These are phyloP conservation scores for Ophion obscuratus DNA, from an alignment of 2,888 invertebrate genomes.

Conservation along the genomic window DNA sequence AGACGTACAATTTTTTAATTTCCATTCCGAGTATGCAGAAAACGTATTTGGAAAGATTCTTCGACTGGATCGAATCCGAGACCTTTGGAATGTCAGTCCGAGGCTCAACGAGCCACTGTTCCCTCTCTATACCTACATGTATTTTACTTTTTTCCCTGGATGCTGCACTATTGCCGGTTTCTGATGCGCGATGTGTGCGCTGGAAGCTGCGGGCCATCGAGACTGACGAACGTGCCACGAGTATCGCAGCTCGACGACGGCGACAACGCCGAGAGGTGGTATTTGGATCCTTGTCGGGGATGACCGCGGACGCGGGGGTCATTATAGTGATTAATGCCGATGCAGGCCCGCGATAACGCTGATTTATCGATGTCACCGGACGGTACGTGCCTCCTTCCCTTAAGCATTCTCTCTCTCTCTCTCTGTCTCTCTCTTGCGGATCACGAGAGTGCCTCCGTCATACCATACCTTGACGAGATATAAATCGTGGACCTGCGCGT, in stretches of 20 bases:
- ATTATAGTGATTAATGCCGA: conserved; percentile 84
- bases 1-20: not conserved
- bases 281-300: conserved; percentile 79
- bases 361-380: conserved; percentile 83
- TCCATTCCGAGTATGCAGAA: not conserved
- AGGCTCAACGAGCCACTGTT: not conserved
- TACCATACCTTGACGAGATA: conserved; percentile 44
- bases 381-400: conserved; percentile 55
- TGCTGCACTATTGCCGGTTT: conserved; percentile 23
- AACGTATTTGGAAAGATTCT: conserved; percentile 2
- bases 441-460: conserved; percentile 33
- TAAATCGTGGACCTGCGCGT: conserved; percentile 45
- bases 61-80: conserved; percentile 42
- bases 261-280: conserved; percentile 64
- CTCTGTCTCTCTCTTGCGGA: not conserved
- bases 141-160: conserved; percentile 3
- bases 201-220: conserved; percentile 42
- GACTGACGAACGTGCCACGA: conserved; percentile 58
- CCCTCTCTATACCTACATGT: not conserved
- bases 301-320: conserved; percentile 76
- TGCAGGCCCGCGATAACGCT: conserved; percentile 80
- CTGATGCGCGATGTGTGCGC: conserved; percentile 30
- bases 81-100: not conserved
- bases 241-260: conserved; percentile 43
- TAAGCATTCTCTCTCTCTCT: not conserved